Evolutionary conservation across 2,888 invertebrate genomes (phyloP).

Genomic region (Mythimna albipuncta): DNA sequence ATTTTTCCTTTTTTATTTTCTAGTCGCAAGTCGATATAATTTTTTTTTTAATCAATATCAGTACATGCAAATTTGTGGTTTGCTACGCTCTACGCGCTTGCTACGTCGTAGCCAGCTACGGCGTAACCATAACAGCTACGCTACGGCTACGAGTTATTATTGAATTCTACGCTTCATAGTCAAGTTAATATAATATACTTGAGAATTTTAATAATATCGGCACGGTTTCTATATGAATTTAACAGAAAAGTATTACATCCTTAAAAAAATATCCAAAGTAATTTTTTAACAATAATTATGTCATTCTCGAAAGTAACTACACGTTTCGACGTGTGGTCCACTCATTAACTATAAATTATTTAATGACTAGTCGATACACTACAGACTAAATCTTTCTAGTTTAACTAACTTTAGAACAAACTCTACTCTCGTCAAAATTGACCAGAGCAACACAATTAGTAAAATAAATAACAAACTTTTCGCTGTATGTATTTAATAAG

Average conservation of each 20-base stretch:
- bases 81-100: neutral
- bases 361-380: conserved; percentile 34
- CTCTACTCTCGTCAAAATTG: conserved; percentile 44
- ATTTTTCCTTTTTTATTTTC: neutral
- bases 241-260: neutral
- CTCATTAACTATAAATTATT: conserved; percentile 54
- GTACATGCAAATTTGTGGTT: neutral
- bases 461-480: conserved; percentile 60
- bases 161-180: neutral
- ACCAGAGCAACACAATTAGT: conserved; percentile 59
- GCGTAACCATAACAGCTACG: conserved; percentile 28
- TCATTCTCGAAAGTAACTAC: conserved; percentile 40
- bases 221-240: neutral
- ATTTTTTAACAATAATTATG: conserved; percentile 6
- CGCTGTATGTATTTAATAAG: conserved; percentile 22
- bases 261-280: neutral
- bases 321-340: conserved; percentile 4
- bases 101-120: conserved; percentile 42
- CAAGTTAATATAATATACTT: neutral
- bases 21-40: neutral
- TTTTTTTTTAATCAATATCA: neutral
- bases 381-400: conserved; percentile 53
- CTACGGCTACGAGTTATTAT: conserved; percentile 1
- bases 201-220: neutral
- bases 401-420: conserved; percentile 46